Conservation (phyloP, 2,797 vertebrate species). For the Tympanoctomys barrerae region DNA sequence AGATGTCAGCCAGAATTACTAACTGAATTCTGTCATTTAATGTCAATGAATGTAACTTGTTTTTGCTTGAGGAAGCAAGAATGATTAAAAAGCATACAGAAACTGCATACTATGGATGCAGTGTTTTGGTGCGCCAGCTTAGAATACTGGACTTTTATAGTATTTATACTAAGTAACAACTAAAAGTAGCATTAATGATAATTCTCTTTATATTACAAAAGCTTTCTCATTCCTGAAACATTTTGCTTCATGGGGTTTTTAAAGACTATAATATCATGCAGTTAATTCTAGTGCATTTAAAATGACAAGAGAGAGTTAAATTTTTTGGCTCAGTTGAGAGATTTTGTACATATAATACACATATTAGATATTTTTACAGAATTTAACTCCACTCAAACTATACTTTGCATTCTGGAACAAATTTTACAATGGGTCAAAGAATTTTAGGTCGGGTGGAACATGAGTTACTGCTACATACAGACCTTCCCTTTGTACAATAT, state of each 20-base stretch:
- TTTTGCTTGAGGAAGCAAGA: conserved; percentile 75
- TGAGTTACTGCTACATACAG: neutral
- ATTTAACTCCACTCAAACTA: conserved; percentile 39
- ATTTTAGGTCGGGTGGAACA: neutral
- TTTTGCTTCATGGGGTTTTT: conserved; percentile 20
- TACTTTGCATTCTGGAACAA: neutral
- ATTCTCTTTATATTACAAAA: conserved; percentile 25
- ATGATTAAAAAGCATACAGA: conserved; percentile 57
- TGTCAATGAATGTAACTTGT: neutral
- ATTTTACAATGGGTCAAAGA: conserved; percentile 35
- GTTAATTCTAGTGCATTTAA: conserved; percentile 6
- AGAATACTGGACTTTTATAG: neutral
- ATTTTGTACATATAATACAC: neutral
- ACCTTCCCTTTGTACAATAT: neutral
- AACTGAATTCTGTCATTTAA: conserved; percentile 73
- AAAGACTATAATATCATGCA: neutral
- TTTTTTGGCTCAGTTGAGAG: conserved; percentile 20
- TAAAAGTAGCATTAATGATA: neutral
- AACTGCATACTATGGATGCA: neutral
- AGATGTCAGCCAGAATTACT: conserved; percentile 65
- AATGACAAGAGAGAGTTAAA: neutral
- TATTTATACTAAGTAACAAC: conserved; percentile 8
- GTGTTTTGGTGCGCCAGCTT: neutral
- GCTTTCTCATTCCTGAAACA: neutral
- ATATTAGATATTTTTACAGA: conserved; percentile 15